Conservation (phyloP, 2,888 invertebrate genomes). For the Meteorus cinctellus region DNA sequence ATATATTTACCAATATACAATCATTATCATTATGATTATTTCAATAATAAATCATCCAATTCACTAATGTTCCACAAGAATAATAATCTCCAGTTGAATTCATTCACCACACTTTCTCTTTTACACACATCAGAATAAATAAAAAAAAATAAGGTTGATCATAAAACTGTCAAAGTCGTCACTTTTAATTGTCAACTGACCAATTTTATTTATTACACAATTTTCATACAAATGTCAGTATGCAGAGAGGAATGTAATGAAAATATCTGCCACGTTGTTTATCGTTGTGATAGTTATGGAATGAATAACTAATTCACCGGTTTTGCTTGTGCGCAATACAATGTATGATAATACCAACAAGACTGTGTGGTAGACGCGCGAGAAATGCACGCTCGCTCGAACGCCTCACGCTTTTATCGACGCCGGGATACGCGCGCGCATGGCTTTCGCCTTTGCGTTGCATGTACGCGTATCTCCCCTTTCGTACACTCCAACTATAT, state of each 20-base stretch:
- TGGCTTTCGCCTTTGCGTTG: conserved; percentile 45
- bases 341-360: neutral
- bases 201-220: neutral
- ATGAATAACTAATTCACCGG: too few relatives aligned
- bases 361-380: conserved; percentile 60
- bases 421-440: conserved; percentile 56
- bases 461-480: conserved; percentile 45
- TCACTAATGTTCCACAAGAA: neutral
- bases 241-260: too few relatives aligned
- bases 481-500: conserved; percentile 6
- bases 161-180: neutral
- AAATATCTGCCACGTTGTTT: too few relatives aligned
- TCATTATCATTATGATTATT: neutral
- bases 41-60: neutral
- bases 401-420: conserved; percentile 68
- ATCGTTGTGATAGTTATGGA: too few relatives aligned
- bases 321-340: too few relatives aligned
- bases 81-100: neutral
- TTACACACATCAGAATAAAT: neutral
- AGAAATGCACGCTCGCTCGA: conserved; percentile 65
- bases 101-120: neutral
- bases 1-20: neutral
- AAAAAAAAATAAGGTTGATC: neutral
- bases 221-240: neutral
- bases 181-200: neutral